Evolutionary conservation across 2,113 vertebrate species (phyloP).

Genomic region (Scortum barcoo): DNA sequence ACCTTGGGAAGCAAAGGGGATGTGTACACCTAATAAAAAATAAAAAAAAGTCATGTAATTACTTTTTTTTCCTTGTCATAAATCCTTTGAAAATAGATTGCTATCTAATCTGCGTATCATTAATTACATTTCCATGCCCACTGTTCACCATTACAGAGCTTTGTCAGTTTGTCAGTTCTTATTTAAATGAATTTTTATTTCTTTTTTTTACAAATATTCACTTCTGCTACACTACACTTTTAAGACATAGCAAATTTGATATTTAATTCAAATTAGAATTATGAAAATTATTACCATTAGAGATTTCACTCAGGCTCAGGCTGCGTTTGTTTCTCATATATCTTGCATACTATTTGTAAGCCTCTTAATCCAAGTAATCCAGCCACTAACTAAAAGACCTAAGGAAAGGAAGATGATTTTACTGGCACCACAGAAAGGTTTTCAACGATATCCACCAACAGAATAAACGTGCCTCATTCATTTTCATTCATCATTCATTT

Average conservation of each 20-base stretch:
- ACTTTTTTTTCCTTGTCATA: constrained; percentile 33
- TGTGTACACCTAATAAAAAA: constrained; percentile 66
- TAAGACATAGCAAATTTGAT: not conserved
- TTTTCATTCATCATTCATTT: not conserved
- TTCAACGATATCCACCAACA: not conserved
- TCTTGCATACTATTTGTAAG: not conserved
- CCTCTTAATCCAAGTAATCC: constrained; percentile 28
- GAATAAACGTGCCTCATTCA: not conserved
- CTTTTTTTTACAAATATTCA: not conserved
- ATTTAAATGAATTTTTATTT: not conserved
- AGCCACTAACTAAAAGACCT: not conserved
- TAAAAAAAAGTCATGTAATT: constrained; percentile 28
- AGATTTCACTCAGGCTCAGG: not conserved
- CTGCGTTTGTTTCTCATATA: not conserved
- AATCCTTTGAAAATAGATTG: constrained; percentile 1
- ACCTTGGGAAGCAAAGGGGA: constrained; percentile 59
- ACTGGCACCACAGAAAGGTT: not conserved
- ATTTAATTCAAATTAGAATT: not conserved
- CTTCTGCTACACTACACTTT: not conserved
- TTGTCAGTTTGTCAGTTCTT: not conserved
- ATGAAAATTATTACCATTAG: not conserved
- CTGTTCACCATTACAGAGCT: not conserved
- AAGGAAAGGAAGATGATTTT: not conserved
- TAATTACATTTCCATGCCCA: not conserved
- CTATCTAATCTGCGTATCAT: not conserved